Percentiles rank a stretch among this genome's conserved stretches.
Conservation (phyloP, 2,888 invertebrate species). For the Callinectes sapidus region DNA sequence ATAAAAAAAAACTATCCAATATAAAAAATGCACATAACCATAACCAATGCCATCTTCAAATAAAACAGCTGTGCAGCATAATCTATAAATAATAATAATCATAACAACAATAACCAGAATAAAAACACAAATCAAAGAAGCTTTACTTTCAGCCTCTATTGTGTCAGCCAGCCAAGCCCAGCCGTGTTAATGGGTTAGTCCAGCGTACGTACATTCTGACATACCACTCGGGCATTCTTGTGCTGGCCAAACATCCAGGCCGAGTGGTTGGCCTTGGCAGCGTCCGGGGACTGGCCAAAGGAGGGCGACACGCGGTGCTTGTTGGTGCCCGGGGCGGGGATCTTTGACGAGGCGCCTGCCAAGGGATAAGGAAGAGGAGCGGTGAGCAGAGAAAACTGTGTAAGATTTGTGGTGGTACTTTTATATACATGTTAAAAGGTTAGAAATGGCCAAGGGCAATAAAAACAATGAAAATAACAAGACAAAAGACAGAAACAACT, state of each 20-base stretch:
- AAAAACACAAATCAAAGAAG: background rate
- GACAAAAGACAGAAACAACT: too few relatives aligned
- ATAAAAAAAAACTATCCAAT: background rate
- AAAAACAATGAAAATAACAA: too few relatives aligned
- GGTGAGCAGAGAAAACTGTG: background rate
- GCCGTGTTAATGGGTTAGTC: constrained; percentile 68
- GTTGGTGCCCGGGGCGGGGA: constrained; percentile 49
- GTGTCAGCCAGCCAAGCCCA: constrained; percentile 13
- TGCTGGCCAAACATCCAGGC: constrained; percentile 72
- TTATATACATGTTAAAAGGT: too few relatives aligned
- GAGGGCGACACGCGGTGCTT: constrained; percentile 43
- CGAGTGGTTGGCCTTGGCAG: constrained; percentile 37
- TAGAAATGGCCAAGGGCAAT: too few relatives aligned
- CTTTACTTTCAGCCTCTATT: background rate
- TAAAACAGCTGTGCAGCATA: too few relatives aligned
- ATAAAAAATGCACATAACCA: background rate
- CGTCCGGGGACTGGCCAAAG: background rate
- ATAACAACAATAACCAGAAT: background rate
- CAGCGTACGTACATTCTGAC: constrained; percentile 67
- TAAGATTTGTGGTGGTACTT: background rate
- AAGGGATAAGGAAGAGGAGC: background rate
- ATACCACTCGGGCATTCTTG: constrained; percentile 72
- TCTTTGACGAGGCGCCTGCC: constrained; percentile 40
- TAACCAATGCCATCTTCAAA: too few relatives aligned
- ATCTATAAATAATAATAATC: background rate